Evolutionary conservation across 2,113 vertebrate species (phyloP).

Genomic region (Piaya cayana): DNA sequence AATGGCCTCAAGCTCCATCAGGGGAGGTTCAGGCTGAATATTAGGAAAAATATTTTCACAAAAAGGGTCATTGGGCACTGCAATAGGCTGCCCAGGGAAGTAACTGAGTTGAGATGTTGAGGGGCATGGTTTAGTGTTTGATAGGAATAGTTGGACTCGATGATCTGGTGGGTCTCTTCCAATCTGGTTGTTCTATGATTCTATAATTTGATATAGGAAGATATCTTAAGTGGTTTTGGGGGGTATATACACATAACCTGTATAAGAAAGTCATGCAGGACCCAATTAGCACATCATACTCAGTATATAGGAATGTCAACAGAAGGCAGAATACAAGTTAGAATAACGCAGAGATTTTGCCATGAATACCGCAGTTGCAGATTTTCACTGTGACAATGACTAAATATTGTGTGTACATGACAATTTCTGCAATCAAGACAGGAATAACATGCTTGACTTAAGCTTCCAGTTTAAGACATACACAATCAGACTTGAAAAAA

Average conservation of each 20-base stretch:
- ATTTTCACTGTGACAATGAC: background rate
- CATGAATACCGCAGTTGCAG: background rate
- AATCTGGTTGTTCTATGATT: no score
- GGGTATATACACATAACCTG: constrained; percentile 15
- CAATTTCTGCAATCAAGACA: background rate
- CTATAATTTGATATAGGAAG: constrained; percentile 46
- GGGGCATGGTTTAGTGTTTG: no score
- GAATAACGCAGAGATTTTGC: constrained; percentile 30
- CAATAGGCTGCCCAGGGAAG: no score
- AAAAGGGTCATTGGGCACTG: no score
- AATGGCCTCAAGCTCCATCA: no score
- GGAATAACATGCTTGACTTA: background rate
- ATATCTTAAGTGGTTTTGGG: constrained; percentile 1
- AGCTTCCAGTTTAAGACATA: background rate
- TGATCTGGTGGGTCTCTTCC: no score
- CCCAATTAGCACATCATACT: constrained; percentile 52
- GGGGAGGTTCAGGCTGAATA: no score
- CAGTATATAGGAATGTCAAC: background rate
- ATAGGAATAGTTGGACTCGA: no score
- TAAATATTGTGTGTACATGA: background rate
- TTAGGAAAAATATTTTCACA: no score
- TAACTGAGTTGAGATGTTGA: no score
- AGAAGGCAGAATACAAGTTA: constrained; percentile 34
- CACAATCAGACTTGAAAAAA: background rate
- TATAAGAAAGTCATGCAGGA: constrained; percentile 10